Conservation (phyloP, 2,113 vertebrate genomes). For the Machaerirhynchus nigripectus region DNA sequence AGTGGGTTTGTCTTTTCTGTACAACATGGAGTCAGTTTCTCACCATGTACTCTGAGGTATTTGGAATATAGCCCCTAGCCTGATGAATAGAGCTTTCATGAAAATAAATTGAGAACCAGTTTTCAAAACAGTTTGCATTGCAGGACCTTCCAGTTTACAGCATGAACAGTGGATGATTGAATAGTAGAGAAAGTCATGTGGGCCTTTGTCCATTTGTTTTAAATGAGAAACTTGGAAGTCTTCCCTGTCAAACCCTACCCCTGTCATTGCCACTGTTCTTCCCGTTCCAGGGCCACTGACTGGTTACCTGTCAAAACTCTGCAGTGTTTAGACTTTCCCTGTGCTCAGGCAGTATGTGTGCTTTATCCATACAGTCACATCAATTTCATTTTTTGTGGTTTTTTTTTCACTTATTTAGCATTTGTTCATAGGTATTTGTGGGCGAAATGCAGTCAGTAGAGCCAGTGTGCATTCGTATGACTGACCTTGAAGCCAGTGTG, state of each 20-base stretch:
- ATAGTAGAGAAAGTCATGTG: not conserved
- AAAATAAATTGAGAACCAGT: not conserved
- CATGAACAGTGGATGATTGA: not conserved
- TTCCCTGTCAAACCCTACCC: not conserved
- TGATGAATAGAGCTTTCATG: not conserved
- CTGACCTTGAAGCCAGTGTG: not conserved
- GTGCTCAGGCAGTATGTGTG: not conserved
- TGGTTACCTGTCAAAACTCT: not conserved
- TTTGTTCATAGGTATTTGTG: not conserved
- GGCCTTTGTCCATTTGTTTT: not conserved
- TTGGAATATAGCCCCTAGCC: not conserved
- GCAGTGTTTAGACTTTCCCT: accelerated
- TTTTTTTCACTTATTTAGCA: not conserved
- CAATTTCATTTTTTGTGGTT: not conserved
- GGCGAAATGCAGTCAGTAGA: not conserved
- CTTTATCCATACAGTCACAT: not conserved
- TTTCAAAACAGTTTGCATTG: not conserved
- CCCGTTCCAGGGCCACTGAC: not conserved
- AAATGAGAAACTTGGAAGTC: not conserved
- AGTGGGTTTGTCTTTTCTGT: not conserved
- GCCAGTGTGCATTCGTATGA: not conserved
- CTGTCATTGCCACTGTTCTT: not conserved
- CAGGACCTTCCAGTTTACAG: not conserved
- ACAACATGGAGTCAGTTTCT: not conserved
- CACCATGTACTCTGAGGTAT: not conserved